A percentile compares a stretch with the other conserved stretches of the same genome.
phyloP scores from a whole-genome alignment of 2,113 vertebrate species.

The Cichladusa arquata region DNA sequence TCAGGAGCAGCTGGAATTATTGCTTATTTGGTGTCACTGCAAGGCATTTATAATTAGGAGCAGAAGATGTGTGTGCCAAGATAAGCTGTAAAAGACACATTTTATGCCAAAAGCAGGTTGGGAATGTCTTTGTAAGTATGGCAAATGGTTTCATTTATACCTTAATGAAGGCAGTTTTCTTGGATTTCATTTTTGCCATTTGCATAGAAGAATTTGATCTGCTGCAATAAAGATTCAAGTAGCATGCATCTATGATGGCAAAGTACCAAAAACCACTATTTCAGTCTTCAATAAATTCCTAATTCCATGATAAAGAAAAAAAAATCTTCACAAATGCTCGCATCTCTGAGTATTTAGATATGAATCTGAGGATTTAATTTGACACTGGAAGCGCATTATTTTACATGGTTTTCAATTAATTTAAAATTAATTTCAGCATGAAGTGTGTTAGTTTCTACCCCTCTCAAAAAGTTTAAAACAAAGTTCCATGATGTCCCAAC shows the following conservation, averaged over 20 bases:
- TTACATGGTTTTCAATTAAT: neutral
- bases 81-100: constrained; percentile 50
- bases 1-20: constrained; percentile 64
- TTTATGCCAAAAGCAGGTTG: constrained; percentile 63
- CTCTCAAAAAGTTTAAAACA: neutral
- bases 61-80: constrained; percentile 31
- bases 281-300: neutral
- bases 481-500: neutral
- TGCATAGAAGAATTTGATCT: constrained; percentile 55
- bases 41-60: constrained; percentile 64
- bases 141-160: constrained; percentile 54
- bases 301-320: neutral
- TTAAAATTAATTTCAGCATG: neutral
- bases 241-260: neutral
- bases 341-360: neutral
- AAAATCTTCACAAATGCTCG: neutral
- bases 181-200: constrained; percentile 34
- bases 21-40: constrained; percentile 51
- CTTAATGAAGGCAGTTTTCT: constrained; percentile 61
- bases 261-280: constrained; percentile 13
- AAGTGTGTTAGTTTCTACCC: neutral
- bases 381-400: neutral
- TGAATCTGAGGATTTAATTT: neutral
- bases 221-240: constrained; percentile 31
- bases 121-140: constrained; percentile 49